Evolutionary conservation across 2,888 invertebrate genomes (phyloP), one percentile per base, ranked within the genome.

Genomic region (Dynastes hyllus): DNA sequence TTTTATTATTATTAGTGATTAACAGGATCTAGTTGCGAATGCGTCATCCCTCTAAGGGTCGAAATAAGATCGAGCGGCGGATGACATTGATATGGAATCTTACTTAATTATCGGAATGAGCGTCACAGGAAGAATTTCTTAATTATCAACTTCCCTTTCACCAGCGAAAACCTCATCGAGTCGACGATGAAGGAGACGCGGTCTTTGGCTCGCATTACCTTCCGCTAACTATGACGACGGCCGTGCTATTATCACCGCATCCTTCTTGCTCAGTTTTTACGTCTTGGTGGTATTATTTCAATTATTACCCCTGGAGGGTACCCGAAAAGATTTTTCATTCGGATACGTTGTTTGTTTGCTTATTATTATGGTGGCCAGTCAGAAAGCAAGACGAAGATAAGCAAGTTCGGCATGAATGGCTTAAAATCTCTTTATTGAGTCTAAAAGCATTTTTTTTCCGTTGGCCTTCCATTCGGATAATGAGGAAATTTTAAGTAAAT

Each of bases 211-310:
- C 51, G 27, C 69, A 22, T 13, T n/a, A 51, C 55, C 55, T 58
- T 58, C 51, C 51, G 51, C 29, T 29, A 51, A 69, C 69, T 69
- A 11, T 51, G 22, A 16, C 27, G 22, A 27, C 69, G 8, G 55
- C 55, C 16, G 55, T 58, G 22, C 55, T 3, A 58, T 22, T 58
- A 58, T 58, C 13, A 32, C 13, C 22, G 29, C 27, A 50, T 69
- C 58, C 16, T 61, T 27, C 27, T 51, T 45, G 73, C 45, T 3
- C n/a, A 50, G 61, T 61, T 75, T 61, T 75, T 75, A 61, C 73
- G 61, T 58, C 50, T 75, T 45, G 13, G 45, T 29, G n/a, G 73
- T 45, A 61, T 75, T 61, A 75, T 61, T 75, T 75, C 61, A 75
- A 75, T 75, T 61, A 63, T 63, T 61, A 22, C 45, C 61, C 22